phyloP scores from a whole-genome alignment of 2,888 invertebrate genomes.

The Hartigia nigra region DNA sequence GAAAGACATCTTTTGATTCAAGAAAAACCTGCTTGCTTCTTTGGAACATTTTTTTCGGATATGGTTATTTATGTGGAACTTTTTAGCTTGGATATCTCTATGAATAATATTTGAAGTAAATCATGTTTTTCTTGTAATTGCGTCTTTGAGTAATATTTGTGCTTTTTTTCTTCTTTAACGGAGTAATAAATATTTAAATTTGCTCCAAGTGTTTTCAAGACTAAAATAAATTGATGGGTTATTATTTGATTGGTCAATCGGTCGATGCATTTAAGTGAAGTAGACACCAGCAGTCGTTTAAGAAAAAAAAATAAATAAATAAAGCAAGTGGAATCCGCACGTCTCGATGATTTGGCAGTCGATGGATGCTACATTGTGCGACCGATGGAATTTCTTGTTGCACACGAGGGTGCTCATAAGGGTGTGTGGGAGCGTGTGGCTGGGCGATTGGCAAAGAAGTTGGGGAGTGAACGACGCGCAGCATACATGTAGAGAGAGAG shows the following conservation, averaged over 20 bases:
- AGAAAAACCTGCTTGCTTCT: no score
- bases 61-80: neutral
- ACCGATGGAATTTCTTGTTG: neutral
- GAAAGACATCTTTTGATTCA: no score
- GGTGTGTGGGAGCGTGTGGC: neutral
- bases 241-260: neutral
- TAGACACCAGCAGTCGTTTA: neutral
- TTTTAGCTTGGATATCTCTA: no score
- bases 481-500: conserved; percentile 14
- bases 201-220: neutral
- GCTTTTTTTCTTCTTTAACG: neutral
- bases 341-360: neutral
- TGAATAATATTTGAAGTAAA: no score
- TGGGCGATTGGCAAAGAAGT: neutral
- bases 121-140: neutral
- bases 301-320: no score
- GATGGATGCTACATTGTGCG: neutral
- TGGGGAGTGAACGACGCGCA: neutral
- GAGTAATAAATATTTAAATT: neutral
- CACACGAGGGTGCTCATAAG: neutral
- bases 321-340: neutral
- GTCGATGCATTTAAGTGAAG: neutral
- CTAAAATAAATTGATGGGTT: neutral
- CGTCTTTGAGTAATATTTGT: neutral
- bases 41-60: neutral